Conservation (phyloP, 2,113 vertebrate species). For the Cottus gobio region DNA sequence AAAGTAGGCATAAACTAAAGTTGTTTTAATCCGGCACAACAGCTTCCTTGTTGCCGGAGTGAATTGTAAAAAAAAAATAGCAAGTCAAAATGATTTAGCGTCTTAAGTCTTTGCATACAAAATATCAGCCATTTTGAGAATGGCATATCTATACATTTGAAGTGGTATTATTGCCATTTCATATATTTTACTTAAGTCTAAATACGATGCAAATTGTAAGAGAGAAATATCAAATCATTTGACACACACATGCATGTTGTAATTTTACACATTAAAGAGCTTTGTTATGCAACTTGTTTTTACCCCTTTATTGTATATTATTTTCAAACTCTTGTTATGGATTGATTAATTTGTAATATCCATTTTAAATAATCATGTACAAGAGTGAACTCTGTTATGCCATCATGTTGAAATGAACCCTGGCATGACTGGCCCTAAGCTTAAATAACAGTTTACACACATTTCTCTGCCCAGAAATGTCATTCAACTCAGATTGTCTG, state of each 20-base stretch:
- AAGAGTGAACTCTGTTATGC: background rate
- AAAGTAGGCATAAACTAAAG: background rate
- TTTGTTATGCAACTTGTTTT: background rate
- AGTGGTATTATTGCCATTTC: no score
- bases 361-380: background rate
- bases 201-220: no score
- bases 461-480: background rate
- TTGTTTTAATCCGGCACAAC: background rate
- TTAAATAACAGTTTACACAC: background rate
- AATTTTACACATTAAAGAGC: background rate
- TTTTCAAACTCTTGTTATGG: background rate
- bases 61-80: background rate
- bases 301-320: background rate
- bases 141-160: background rate
- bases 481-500: constrained; percentile 31
- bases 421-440: background rate
- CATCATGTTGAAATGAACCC: background rate
- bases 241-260: background rate
- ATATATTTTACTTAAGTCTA: no score
- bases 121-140: background rate
- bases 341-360: background rate
- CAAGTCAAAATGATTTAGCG: background rate
- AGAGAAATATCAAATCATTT: no score
- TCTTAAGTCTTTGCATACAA: background rate
- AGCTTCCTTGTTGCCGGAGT: background rate